Base-by-base conservation (phyloP, 2,797 vertebrate species). In the Microhierax caerulescens region DNA sequence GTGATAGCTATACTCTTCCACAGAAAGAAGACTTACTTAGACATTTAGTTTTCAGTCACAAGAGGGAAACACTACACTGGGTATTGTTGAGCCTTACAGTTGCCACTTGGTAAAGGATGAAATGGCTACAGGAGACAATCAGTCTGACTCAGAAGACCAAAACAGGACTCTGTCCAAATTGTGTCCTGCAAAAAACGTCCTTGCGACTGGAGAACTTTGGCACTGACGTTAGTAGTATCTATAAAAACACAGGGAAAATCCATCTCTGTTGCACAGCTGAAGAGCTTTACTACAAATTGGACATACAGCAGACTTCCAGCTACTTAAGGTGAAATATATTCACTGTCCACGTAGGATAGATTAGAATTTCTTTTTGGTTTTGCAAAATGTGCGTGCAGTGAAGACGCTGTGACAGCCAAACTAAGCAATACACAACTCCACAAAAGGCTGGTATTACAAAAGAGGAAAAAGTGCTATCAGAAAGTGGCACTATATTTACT, bases 1-100 rank as follows among this genome's bases (percentile, higher is more conserved):
- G 16, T 54, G 80, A 84, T 54, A 68, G 61, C 45, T 88, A 67
- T 32, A 70, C 65, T 86, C 45, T 79, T 70, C 95, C 92, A 97
- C 81, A 96, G 96, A 96, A 90, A 97, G 96, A 94, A 97, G 89
- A 70, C 3, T 5, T 87, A 97, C 51, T 93, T 97, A 97, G 87
- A 87, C 48, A 85, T 61, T 93, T 89, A 36, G 41, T 53, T 79
- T 95, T 87, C 39, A 54, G 81, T 90, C 96, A 82, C 94, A 81
- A 81, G 67, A 94, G 59, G 64, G 93, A 94, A 96, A 90, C 85
- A 45, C 80, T 94, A 93, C 88, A 82, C 60, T 48, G 59, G 4
- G 13, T 53, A 78, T 61, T 88, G 50, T 72, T 79, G 47, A 48
- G 53, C 17, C 60, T 73, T 65, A 51, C 50, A 85, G 84, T 95